phyloP scores from a whole-genome alignment of 2,113 vertebrate genomes.

The Ardeotis arabs region DNA sequence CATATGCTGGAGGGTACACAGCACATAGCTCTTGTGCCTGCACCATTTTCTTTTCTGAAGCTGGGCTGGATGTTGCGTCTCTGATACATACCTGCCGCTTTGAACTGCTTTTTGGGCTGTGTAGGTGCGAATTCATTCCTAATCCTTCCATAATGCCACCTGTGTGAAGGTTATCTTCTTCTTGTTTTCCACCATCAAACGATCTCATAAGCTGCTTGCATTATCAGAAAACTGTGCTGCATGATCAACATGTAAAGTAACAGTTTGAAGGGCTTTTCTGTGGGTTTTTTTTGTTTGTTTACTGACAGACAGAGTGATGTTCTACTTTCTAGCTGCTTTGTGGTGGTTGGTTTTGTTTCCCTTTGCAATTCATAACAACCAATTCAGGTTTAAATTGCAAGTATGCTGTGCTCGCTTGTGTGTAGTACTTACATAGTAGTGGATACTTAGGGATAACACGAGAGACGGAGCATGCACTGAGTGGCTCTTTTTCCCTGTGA shows the following conservation, averaged over 20 bases:
- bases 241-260: background rate
- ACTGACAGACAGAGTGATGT: background rate
- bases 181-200: background rate
- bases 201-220: background rate
- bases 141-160: background rate
- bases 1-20: background rate
- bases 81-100: background rate
- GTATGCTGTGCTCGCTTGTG: fast-evolving
- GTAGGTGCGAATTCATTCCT: background rate
- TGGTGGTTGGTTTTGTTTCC: background rate
- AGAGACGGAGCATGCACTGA: background rate
- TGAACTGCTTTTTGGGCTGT: background rate
- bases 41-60: background rate
- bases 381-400: background rate
- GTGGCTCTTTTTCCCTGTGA: background rate
- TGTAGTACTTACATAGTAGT: background rate
- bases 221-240: background rate
- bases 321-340: background rate
- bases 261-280: background rate
- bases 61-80: background rate
- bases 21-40: background rate
- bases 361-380: background rate
- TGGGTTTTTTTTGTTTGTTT: background rate
- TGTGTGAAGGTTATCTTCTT: background rate
- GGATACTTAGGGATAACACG: background rate